Conservation (phyloP, 2,797 vertebrate species). For the Neoniphon sammara region DNA sequence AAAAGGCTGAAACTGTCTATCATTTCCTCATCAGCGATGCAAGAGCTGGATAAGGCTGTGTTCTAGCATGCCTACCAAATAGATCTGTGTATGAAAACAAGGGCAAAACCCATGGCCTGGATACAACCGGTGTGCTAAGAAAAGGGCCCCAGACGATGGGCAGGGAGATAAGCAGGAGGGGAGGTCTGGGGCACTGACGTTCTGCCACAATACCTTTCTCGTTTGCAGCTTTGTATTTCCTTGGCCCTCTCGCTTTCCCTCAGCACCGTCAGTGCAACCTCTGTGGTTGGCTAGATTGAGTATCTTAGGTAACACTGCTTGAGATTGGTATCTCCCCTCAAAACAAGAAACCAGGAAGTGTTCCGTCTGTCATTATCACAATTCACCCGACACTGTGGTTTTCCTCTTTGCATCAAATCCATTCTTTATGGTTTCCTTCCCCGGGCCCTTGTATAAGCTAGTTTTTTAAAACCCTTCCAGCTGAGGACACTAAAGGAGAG, state of each 20-base stretch:
- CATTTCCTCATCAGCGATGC: constrained; percentile 21
- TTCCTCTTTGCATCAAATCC: constrained; percentile 76
- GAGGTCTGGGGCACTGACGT: constrained; percentile 64
- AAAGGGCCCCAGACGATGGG: constrained; percentile 72
- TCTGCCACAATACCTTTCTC: constrained; percentile 59
- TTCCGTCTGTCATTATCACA: constrained; percentile 78
- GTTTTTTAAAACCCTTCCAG: constrained; percentile 70
- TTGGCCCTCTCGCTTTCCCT: constrained; percentile 59
- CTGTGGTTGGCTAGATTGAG: constrained; percentile 41
- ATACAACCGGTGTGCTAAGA: constrained; percentile 62
- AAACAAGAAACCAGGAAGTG: constrained; percentile 80
- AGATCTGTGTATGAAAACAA: constrained; percentile 36
- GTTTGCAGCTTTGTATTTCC: constrained; percentile 69
- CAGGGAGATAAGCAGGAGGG: constrained; percentile 68
- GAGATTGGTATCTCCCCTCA: constrained; percentile 72
- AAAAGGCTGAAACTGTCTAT: constrained; percentile 31
- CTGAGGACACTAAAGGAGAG: constrained; percentile 68
- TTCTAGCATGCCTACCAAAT: constrained; percentile 38
- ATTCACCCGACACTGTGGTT: constrained; percentile 67
- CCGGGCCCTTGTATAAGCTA: constrained; percentile 49
- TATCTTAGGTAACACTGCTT: constrained; percentile 68
- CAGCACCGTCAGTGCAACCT: constrained; percentile 47
- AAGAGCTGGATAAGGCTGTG: constrained; percentile 32
- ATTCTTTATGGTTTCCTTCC: constrained; percentile 74
- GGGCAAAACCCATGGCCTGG: constrained; percentile 45